These are phyloP conservation scores for Cherax quadricarinatus DNA, from an alignment of 1,140 invertebrate genomes.

Conservation along the genomic window DNA sequence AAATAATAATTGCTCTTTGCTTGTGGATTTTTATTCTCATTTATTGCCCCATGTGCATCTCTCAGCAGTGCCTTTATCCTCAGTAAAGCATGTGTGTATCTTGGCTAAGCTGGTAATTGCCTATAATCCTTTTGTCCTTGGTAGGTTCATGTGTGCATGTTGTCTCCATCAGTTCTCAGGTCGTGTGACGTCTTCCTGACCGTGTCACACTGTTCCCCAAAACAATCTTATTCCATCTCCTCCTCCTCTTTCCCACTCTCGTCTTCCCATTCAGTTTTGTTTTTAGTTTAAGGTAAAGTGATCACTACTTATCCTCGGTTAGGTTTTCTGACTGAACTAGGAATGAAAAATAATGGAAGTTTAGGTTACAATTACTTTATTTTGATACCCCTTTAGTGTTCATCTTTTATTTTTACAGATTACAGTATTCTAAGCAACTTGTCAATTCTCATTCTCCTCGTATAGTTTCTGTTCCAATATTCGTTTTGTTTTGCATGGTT, in stretches of 20 bases:
- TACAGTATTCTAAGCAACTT: not conserved
- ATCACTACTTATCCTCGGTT: not conserved
- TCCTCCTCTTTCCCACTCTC: not conserved
- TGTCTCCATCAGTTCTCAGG: not conserved
- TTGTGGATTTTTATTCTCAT: no score
- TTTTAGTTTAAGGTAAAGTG: not conserved
- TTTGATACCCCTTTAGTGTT: not conserved
- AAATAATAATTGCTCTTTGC: no score
- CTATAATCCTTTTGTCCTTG: not conserved
- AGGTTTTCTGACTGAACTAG: no score
- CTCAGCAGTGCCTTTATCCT: not conserved
- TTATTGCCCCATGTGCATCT: not conserved
- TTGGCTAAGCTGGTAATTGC: not conserved
- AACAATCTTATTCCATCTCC: not conserved
- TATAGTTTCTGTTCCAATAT: not conserved
- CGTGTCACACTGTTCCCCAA: not conserved
- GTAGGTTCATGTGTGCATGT: not conserved
- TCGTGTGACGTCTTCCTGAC: not conserved
- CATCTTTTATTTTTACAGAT: not conserved
- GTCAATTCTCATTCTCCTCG: not conserved
- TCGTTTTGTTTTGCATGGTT: not conserved
- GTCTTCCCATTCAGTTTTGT: not conserved
- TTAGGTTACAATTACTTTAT: no score
- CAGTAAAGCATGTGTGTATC: not conserved
- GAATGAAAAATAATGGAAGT: no score